Percentiles rank a stretch among this genome's conserved stretches.
These are phyloP conservation scores for Alca torda DNA, from an alignment of 2,797 vertebrate species.

Conservation along the genomic window DNA sequence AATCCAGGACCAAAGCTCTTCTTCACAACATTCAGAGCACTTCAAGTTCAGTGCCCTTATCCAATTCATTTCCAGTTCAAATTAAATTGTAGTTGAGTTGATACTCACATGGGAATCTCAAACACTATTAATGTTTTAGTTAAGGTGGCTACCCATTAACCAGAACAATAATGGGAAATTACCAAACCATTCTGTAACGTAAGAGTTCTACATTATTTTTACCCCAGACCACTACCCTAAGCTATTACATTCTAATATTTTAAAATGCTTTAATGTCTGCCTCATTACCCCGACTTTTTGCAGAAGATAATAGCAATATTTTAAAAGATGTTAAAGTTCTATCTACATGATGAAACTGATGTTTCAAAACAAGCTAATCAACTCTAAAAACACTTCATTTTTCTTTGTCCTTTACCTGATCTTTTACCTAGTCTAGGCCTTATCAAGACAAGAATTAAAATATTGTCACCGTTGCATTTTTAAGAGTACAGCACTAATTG, in stretches of 20 bases:
- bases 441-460: not conserved
- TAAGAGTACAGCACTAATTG: not conserved
- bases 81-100: conserved; percentile 9
- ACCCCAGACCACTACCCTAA: not conserved
- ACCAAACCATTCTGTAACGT: not conserved
- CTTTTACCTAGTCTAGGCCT: not conserved
- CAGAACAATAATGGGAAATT: not conserved
- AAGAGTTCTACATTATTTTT: not conserved
- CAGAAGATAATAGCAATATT: not conserved
- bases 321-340: not conserved
- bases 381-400: not conserved
- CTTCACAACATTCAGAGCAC: not conserved
- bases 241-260: not conserved
- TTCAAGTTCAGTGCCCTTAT: not conserved
- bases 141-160: not conserved
- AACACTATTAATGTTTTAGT: conserved; percentile 11
- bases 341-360: rapidly evolving
- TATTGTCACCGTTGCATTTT: not conserved
- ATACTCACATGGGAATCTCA: not conserved
- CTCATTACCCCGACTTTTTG: not conserved
- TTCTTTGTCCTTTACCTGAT: not conserved
- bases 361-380: not conserved
- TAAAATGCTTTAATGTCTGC: not conserved
- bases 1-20: not conserved
- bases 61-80: conserved; percentile 25